Percentiles rank a stretch among this genome's conserved stretches.
phyloP scores from a whole-genome alignment of 2,888 invertebrate species.

The Latrodectus hesperus region DNA sequence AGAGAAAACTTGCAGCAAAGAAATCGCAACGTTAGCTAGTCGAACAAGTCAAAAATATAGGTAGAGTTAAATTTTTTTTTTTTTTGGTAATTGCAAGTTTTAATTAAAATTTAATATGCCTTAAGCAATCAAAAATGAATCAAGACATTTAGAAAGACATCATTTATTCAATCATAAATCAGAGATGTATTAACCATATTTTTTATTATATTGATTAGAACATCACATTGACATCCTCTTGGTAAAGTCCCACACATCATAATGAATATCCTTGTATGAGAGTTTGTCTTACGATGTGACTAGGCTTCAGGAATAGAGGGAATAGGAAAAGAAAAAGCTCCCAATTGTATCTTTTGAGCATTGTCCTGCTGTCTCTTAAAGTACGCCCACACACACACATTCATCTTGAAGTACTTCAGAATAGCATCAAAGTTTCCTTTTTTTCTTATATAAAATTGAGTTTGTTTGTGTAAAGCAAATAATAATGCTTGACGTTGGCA shows the following conservation, averaged over 20 bases:
- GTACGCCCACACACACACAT: neutral
- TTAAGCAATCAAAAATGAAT: no score
- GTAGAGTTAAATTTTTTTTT: no score
- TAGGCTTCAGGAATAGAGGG: constrained; percentile 29
- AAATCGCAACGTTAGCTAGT: no score
- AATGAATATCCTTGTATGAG: constrained; percentile 9
- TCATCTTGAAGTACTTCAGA: neutral
- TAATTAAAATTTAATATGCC: no score
- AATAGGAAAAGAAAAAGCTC: constrained; percentile 20
- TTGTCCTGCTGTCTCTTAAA: neutral
- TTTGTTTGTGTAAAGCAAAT: neutral
- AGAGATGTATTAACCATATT: constrained; percentile 30
- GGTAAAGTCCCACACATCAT: constrained; percentile 42
- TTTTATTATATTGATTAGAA: constrained; percentile 41
- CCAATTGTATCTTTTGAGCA: neutral
- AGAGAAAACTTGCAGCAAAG: no score
- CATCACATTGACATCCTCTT: constrained; percentile 61
- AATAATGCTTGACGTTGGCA: neutral
- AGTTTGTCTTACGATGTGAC: constrained; percentile 44
- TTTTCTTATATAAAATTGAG: neutral
- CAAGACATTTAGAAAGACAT: constrained; percentile 26
- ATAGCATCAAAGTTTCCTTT: neutral
- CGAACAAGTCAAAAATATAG: no score
- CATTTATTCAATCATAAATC: constrained; percentile 61
- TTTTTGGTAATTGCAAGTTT: no score